These are phyloP conservation scores for Mechanitis mazaeus DNA, from an alignment of 2,888 invertebrate species.

Conservation along the genomic window DNA sequence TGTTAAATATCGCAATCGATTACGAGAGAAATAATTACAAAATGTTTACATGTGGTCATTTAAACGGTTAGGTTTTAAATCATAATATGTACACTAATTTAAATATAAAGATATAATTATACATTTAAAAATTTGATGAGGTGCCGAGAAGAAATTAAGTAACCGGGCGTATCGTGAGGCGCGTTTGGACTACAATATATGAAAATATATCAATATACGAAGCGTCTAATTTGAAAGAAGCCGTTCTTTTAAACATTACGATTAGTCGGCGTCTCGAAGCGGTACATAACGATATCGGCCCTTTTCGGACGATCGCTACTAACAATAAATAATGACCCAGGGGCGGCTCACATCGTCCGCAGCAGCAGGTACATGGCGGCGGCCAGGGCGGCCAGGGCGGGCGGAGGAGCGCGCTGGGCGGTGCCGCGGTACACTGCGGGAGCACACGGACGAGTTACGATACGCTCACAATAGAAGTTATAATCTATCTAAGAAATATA, in stretches of 20 bases:
- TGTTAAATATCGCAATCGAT: too few relatives aligned
- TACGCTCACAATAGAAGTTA: constrained; percentile 28
- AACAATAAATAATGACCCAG: constrained; percentile 63
- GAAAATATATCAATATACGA: neutral
- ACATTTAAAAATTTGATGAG: neutral
- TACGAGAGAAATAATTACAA: constrained; percentile 7
- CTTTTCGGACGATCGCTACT: constrained; percentile 35
- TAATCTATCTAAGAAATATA: constrained; percentile 19
- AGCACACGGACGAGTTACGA: constrained; percentile 41
- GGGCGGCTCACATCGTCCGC: constrained; percentile 55
- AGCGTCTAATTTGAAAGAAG: neutral
- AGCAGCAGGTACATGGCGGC: constrained; percentile 62
- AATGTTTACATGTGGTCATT: constrained; percentile 11
- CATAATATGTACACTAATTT: constrained; percentile 25
- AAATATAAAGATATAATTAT: constrained; percentile 2
- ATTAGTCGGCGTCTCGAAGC: constrained; percentile 3
- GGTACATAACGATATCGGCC: constrained; percentile 11
- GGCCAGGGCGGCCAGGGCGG: constrained; percentile 38
- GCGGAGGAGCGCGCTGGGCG: constrained; percentile 44
- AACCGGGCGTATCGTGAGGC: neutral
- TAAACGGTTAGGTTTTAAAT: constrained; percentile 16
- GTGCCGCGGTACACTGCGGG: constrained; percentile 47
- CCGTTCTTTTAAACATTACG: neutral
- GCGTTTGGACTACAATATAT: neutral
- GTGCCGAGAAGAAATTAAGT: neutral